phyloP scores from a whole-genome alignment of 2,888 invertebrate genomes.

The Incurvaria masculella region DNA sequence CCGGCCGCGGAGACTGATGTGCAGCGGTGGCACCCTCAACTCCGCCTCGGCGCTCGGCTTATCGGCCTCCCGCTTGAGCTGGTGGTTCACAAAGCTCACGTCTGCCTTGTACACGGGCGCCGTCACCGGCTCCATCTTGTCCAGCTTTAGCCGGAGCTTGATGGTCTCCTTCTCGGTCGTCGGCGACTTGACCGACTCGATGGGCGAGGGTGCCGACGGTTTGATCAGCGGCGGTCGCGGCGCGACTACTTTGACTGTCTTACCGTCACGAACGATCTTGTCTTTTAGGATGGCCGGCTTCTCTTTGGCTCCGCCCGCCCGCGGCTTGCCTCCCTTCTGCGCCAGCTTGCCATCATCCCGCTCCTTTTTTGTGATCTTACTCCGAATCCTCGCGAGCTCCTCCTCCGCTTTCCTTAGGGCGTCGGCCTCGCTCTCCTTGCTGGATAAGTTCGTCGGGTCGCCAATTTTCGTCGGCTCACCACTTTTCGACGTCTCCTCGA shows the following conservation, averaged over 20 bases:
- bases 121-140: slow-evolving; percentile 76
- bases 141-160: slow-evolving; percentile 77
- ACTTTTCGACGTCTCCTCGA: neutral
- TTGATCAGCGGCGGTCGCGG: slow-evolving; percentile 18
- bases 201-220: slow-evolving; percentile 16
- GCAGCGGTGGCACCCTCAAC: slow-evolving; percentile 81
- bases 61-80: slow-evolving; percentile 39
- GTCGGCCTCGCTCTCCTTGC: slow-evolving; percentile 27
- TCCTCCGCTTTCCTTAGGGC: slow-evolving; percentile 21
- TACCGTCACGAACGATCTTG: slow-evolving; percentile 39
- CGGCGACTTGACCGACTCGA: slow-evolving; percentile 35
- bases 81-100: slow-evolving; percentile 65
- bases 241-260: slow-evolving; percentile 34
- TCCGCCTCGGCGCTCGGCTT: slow-evolving; percentile 59
- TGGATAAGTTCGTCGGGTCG: slow-evolving; percentile 25
- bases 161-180: slow-evolving; percentile 67
- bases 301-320: slow-evolving; percentile 36
- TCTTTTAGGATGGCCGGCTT: slow-evolving; percentile 42
- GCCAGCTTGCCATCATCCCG: slow-evolving; percentile 33
- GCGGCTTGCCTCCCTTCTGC: slow-evolving; percentile 39
- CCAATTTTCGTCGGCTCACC: slow-evolving; percentile 17
- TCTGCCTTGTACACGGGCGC: slow-evolving; percentile 79
- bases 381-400: slow-evolving; percentile 18
- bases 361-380: slow-evolving; percentile 18
- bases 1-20: slow-evolving; percentile 80